A percentile compares a stretch with the other conserved stretches of the same genome.
These are phyloP conservation scores for Peromyscus nudipes DNA, from an alignment of 2,797 vertebrate species.

Conservation along the genomic window DNA sequence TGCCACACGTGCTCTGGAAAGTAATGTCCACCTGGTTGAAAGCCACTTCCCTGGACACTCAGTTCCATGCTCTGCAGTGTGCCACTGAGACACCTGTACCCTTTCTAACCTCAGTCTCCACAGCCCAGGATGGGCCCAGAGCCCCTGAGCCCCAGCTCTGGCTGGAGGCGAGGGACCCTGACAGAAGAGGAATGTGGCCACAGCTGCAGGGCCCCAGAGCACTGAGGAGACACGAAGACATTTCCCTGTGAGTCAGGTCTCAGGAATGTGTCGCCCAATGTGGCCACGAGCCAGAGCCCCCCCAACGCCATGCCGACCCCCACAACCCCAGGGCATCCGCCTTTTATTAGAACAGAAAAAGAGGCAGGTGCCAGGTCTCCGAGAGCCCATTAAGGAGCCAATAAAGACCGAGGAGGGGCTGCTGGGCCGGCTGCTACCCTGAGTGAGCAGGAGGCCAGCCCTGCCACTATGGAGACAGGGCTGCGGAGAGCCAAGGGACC, in stretches of 20 bases:
- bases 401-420: conserved; percentile 18
- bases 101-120: conserved; percentile 25
- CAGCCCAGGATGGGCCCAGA: not conserved
- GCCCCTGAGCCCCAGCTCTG: not conserved
- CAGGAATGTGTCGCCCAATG: conserved; percentile 83
- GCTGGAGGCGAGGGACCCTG: not conserved
- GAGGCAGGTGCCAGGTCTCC: conserved; percentile 78
- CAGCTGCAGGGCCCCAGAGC: conserved; percentile 79
- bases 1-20: not conserved
- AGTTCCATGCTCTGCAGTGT: rapidly evolving
- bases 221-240: conserved; percentile 77
- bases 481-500: rapidly evolving
- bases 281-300: conserved; percentile 75
- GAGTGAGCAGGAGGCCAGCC: not conserved
- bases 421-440: not conserved
- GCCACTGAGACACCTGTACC: not conserved
- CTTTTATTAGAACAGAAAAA: conserved; percentile 83
- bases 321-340: conserved; percentile 68
- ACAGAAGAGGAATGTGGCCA: conserved; percentile 61
- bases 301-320: not conserved
- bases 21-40: not conserved
- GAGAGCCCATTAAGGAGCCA: conserved; percentile 64
- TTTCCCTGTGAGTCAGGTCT: conserved; percentile 80
- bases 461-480: not conserved
- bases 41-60: not conserved